A percentile compares a stretch with the other conserved stretches of the same genome.
These are phyloP conservation scores for Syngnathus typhle DNA, from an alignment of 2,113 vertebrate genomes.

Conservation along the genomic window DNA sequence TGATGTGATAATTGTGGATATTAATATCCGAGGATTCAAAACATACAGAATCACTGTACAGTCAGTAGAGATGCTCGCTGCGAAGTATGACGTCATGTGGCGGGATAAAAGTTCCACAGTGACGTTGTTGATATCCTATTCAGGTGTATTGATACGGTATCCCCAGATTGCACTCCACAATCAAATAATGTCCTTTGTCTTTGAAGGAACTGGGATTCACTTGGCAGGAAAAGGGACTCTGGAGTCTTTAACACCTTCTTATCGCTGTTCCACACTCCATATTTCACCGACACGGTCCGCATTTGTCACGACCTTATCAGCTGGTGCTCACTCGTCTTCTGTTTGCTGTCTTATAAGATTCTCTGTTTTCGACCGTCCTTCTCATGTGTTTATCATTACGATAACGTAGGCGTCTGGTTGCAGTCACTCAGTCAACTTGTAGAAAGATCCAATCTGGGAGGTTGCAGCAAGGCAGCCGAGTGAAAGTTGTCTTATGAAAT, in stretches of 20 bases:
- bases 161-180: not conserved
- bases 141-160: not conserved
- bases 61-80: not conserved
- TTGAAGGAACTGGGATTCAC: not conserved
- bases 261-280: conserved; percentile 47
- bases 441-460: not conserved
- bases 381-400: conserved; percentile 19
- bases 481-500: conserved; percentile 6
- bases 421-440: not conserved
- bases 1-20: no score
- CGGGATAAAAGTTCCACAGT: not conserved
- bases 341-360: conserved; percentile 26
- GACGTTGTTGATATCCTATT: not conserved
- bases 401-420: conserved; percentile 6
- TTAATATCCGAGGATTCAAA: not conserved
- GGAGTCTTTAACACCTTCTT: conserved; percentile 52
- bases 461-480: not conserved
- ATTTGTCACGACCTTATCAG: conserved; percentile 65
- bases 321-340: conserved; percentile 2
- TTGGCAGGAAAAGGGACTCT: conserved; percentile 24
- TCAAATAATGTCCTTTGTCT: not conserved
- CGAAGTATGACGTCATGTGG: not conserved
- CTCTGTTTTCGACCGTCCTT: conserved; percentile 16
- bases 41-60: not conserved
- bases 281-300: conserved; percentile 59